These are phyloP conservation scores for Metalampra italica DNA, from an alignment of 2,888 invertebrate genomes.

Conservation along the genomic window DNA sequence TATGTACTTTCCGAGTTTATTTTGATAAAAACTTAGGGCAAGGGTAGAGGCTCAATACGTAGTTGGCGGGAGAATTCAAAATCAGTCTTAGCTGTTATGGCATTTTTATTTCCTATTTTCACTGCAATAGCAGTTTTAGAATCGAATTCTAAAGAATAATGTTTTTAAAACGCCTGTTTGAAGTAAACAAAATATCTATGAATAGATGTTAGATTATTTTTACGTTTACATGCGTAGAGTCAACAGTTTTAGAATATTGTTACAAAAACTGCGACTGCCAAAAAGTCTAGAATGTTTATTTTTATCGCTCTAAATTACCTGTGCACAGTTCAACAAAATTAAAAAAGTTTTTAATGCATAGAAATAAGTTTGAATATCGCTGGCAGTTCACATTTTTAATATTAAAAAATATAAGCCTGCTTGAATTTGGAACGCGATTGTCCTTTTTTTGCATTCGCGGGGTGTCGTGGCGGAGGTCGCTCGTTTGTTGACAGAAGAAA, in stretches of 20 bases:
- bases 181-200: neutral
- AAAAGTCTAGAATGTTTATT: neutral
- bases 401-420: neutral
- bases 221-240: neutral
- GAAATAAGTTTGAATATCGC: neutral
- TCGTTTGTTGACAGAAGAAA: slow-evolving; percentile 35
- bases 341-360: neutral
- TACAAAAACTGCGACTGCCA: neutral
- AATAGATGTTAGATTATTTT: neutral
- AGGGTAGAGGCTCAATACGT: too few relatives aligned
- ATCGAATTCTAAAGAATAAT: too few relatives aligned
- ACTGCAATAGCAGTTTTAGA: too few relatives aligned
- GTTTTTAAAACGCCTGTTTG: neutral
- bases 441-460: slow-evolving; percentile 60
- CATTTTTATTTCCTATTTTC: too few relatives aligned
- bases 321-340: neutral
- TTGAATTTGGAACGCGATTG: slow-evolving; percentile 55
- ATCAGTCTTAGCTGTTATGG: too few relatives aligned
- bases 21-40: too few relatives aligned
- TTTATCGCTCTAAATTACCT: neutral
- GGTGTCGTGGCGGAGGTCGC: slow-evolving; percentile 37
- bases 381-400: neutral
- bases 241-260: neutral
- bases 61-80: too few relatives aligned
- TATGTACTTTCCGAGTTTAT: too few relatives aligned